Evolutionary conservation across 1,140 invertebrate genomes (phyloP).

Genomic region (Megalopta genalis): DNA sequence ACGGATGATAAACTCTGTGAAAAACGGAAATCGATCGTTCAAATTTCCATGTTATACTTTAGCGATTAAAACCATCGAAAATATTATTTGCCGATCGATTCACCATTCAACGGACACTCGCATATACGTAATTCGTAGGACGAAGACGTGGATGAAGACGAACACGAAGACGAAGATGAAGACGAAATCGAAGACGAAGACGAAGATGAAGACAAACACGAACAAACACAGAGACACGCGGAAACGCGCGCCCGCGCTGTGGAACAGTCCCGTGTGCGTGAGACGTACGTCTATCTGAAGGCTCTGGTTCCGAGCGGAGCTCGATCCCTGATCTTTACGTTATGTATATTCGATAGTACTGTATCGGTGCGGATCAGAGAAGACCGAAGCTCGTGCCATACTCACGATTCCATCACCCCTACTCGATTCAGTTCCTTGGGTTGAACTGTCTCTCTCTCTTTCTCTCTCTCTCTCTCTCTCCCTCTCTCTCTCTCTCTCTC

Average conservation of each 20-base stretch:
- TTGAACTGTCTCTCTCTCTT: background rate
- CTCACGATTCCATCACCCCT: background rate
- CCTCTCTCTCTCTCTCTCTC: background rate
- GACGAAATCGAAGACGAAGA: too few species aligned
- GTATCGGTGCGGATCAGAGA: background rate
- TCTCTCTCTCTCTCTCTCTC: background rate
- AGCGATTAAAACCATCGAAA: background rate
- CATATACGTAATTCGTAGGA: too few species aligned
- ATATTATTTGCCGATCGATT: background rate
- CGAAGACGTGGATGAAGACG: background rate
- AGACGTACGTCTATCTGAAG: background rate
- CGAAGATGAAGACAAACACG: too few species aligned
- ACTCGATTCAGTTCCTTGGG: background rate
- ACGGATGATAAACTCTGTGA: background rate
- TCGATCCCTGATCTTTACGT: slow-evolving; percentile 1
- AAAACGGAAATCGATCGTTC: background rate
- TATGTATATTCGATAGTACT: background rate
- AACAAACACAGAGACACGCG: too few species aligned
- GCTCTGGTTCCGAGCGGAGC: background rate
- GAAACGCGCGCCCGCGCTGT: background rate
- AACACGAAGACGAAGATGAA: too few species aligned
- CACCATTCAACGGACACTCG: background rate
- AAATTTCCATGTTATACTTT: background rate
- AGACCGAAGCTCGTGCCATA: background rate
- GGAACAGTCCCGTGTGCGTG: too few species aligned